Evolutionary conservation across 2,888 invertebrate species (phyloP), one percentile per base, ranked within the genome.

Genomic region (Caenorhabditis sp.): DNA sequence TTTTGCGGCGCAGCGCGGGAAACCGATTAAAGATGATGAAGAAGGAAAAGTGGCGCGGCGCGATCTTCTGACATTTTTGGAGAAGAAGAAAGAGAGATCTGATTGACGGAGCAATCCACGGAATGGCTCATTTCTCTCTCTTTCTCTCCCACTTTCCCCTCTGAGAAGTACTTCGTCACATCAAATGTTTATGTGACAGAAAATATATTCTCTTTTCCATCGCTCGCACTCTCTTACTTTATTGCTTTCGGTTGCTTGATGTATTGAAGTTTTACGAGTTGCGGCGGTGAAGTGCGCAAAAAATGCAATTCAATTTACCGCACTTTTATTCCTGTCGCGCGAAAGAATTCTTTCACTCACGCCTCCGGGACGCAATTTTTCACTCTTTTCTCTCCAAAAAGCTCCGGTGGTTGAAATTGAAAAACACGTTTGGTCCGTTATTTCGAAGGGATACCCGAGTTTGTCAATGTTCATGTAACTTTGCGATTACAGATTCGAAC

Each of bases 121-220:
- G 59, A 70, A 70, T 59, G 70, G 70, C 50, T 43, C 46, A 56
- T 55, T 66, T 66, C 58, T 68, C 52, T 24, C 35, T 13, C 9
- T 46, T 37, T 45, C 52, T 61, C 62, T 32, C 53, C 35, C 22
- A 35, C 22, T 52, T 32, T 27, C 17, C 48, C 48, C 52, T 55
- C 55, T 30, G 68, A 68, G 68, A 59, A 68, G 68, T 58, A 59
- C 70, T 70, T 59, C 59, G 59, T 70, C 70, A 70, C 70, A 70
- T 70, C 70, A 70, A 70, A 70, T 70, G 70, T 70, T 70, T 70
- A 70, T 70, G 70, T 70, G 70, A 70, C 70, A 70, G 70, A 70
- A 70, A 70, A 70, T 53, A 59, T 37, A 70, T 70, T 59, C 59
- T 72, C 50, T 50, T 58, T 63, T 58, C 71, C 56, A 58, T 72